These are phyloP conservation scores for Aphelinus certus DNA, from an alignment of 1,140 invertebrate genomes.

Conservation along the genomic window DNA sequence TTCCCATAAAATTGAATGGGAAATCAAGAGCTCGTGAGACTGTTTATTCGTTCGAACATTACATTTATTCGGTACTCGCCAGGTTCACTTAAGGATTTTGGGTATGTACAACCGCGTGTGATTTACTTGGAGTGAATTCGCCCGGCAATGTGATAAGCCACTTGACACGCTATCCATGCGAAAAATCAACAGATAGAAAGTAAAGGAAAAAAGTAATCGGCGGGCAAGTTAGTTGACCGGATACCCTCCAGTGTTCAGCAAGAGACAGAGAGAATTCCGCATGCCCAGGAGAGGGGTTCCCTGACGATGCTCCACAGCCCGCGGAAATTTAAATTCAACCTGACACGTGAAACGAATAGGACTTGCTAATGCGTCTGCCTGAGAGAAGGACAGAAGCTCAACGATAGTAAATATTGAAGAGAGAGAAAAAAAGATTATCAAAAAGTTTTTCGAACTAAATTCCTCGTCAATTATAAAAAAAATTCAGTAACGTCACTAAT, in stretches of 20 bases:
- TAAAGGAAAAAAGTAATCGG: neutral
- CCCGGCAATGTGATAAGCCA: slow-evolving; percentile 12
- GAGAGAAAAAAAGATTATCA: no score
- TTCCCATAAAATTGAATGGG: no score
- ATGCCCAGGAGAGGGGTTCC: neutral
- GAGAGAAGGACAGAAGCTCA: no score
- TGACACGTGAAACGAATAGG: slow-evolving; percentile 39
- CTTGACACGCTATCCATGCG: neutral
- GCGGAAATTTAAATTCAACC: slow-evolving; percentile 41
- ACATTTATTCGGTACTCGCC: no score
- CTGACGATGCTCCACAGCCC: slow-evolving; percentile 10
- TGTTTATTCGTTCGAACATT: no score
- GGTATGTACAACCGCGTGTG: neutral
- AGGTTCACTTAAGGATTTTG: no score
- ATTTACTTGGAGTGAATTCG: slow-evolving; percentile 25
- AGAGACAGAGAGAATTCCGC: slow-evolving; percentile 1
- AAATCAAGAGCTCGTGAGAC: no score
- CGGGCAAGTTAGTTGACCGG: neutral
- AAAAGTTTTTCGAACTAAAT: no score
- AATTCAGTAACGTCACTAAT: no score
- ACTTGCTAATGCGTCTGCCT: slow-evolving; percentile 35
- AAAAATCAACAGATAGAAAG: slow-evolving; percentile 3
- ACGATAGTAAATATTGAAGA: no score
- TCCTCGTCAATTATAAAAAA: no score
- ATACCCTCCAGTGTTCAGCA: neutral